Conservation (phyloP, 35 echinoderm and acorn worm species). For the Patiria miniata region DNA sequence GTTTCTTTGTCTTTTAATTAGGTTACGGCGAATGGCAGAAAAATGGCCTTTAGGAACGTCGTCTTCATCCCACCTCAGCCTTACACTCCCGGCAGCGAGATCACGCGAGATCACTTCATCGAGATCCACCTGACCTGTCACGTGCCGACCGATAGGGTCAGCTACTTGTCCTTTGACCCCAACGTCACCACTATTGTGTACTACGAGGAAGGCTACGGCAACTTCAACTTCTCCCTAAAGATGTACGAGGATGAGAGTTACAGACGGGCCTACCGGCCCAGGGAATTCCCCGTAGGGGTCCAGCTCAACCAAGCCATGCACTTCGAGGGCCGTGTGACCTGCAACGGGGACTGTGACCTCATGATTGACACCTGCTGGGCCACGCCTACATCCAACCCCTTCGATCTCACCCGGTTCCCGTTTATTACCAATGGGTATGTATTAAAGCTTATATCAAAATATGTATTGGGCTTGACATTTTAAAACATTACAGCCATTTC, state of each 20-base stretch:
- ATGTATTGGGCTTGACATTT: too few relatives aligned
- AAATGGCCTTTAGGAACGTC: conserved; percentile 4
- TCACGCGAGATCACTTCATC: conserved; percentile 38
- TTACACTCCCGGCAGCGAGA: conserved; percentile 32
- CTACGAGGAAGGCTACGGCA: conserved; percentile 36
- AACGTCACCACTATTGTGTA: conserved; percentile 39
- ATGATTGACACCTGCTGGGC: conserved; percentile 25
- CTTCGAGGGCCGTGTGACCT: conserved; percentile 18
- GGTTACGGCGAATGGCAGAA: background rate
- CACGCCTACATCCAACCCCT: conserved; percentile 31
- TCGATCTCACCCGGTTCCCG: conserved; percentile 3
- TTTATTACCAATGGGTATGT: conserved; percentile 43
- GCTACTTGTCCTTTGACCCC: conserved; percentile 31
- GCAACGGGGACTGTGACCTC: conserved; percentile 8
- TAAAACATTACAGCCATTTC: too few relatives aligned
- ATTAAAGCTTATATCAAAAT: too few relatives aligned
- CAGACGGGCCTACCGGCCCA: background rate
- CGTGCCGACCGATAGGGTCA: background rate
- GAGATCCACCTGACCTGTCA: conserved; percentile 42
- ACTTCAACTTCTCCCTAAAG: conserved; percentile 37
- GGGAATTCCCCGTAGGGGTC: conserved; percentile 34
- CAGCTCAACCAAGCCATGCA: conserved; percentile 22
- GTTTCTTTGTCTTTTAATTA: background rate
- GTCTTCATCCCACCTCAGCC: conserved; percentile 40
- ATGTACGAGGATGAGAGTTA: conserved; percentile 30